Evolutionary conservation across 2,797 vertebrate species (phyloP), one percentile per base, ranked within the genome.

Genomic region (Tragelaphus eurycerus): DNA sequence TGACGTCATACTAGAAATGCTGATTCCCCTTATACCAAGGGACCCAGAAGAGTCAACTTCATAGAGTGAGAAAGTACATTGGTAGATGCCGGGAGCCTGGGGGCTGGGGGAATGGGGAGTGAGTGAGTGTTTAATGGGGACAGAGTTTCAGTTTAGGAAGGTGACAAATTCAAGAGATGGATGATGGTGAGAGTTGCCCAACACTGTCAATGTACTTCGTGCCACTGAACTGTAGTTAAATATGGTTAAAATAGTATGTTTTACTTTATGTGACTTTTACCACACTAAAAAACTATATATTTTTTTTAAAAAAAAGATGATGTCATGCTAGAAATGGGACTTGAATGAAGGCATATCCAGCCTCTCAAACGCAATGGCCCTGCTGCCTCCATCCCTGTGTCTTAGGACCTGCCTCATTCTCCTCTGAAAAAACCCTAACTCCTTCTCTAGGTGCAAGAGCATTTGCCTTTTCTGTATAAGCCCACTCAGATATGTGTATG

Each of bases 341-440:
- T 27, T 43, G 79, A 84, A 43, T 10, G 19, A 62, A 27, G 31
- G 21, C 25, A n/a, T 1, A 0, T 7, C 46, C 86, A 34, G 8
- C 19, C 25, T 0, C 1, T 14, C 27, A n/a, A 7, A 16, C 21
- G 12, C 46, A 31, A 0, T 3, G 10, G 31, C 57, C 50, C 23
- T 11, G 9, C 43, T 34, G 12, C 62, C 50, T 64, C 60, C 31
- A 34, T 29, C 54, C 15, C 38, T 57, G 3, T 23, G 1, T 52
- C 21, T 5, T 81, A 43, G 54, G 60, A 14, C 38, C 88, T 21
- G 4, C 23, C 17, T 55, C 7, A 0, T 48, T 76, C 81, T 76
- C 9, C 50, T 34, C 50, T 7, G 15, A 74, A 93, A 92, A 81
- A 25, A 74, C 46, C 19, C 16, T 50, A 17, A 21, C 55, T 89